These are phyloP conservation scores for Idaea dimidiata DNA, from an alignment of 2,888 invertebrate species.

Conservation along the genomic window DNA sequence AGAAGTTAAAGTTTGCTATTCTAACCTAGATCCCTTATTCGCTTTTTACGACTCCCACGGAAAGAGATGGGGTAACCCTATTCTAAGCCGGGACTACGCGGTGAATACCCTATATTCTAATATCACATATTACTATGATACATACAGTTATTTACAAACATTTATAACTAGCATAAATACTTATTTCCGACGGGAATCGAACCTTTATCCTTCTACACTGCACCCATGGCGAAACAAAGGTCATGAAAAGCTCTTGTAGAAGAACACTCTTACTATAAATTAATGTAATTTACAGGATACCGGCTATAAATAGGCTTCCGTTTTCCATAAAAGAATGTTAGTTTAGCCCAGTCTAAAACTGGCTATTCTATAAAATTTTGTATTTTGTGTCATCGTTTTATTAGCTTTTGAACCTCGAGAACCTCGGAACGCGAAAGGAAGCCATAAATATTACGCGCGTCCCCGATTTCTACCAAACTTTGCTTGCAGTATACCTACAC, in stretches of 20 bases:
- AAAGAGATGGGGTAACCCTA: no score
- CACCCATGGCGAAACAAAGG: no score
- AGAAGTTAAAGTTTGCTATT: no score
- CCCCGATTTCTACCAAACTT: constrained; percentile 62
- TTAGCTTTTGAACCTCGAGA: constrained; percentile 64
- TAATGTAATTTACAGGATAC: not conserved
- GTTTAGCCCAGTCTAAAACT: not conserved
- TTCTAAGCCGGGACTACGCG: no score
- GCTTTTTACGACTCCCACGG: no score
- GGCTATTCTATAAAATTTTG: constrained; percentile 37
- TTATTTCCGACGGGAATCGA: no score
- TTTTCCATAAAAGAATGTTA: not conserved
- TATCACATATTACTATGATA: no score
- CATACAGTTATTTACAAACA: no score
- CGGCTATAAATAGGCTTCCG: not conserved
- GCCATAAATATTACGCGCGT: constrained; percentile 68
- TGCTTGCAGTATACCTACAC: constrained; percentile 48
- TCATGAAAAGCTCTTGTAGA: not conserved
- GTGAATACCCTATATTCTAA: no score
- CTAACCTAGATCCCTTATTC: no score
- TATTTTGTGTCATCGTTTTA: constrained; percentile 64
- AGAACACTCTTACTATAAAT: not conserved
- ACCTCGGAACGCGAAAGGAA: constrained; percentile 58
- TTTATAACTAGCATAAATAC: no score
- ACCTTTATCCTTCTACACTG: no score